These are phyloP conservation scores for Artemia franciscana DNA, from an alignment of 1,140 invertebrate species.

Conservation along the genomic window DNA sequence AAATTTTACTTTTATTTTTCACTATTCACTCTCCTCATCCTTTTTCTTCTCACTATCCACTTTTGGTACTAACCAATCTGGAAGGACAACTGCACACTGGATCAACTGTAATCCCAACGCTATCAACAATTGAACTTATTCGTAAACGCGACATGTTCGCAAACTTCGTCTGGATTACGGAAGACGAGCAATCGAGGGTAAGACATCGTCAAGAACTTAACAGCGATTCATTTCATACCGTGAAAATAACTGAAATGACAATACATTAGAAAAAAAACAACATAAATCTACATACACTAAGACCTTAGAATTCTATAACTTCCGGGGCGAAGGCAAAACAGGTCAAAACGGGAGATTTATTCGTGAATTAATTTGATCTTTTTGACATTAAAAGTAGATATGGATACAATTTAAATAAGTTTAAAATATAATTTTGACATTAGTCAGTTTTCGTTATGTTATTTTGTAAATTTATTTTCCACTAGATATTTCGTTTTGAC, in stretches of 20 bases:
- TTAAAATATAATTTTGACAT: too few species aligned
- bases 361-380: too few species aligned
- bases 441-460: too few species aligned
- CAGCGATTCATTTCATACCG: constrained; percentile 85
- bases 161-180: constrained; percentile 88
- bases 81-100: constrained; percentile 79
- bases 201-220: constrained; percentile 78
- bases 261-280: too few species aligned
- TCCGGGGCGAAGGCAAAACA: too few species aligned
- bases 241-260: constrained; percentile 63
- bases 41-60: constrained; percentile 10
- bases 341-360: too few species aligned
- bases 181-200: constrained; percentile 87
- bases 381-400: too few species aligned
- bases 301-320: too few species aligned
- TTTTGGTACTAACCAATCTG: constrained; percentile 29
- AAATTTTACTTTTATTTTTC: constrained; percentile 10
- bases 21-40: constrained; percentile 11
- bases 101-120: constrained; percentile 91
- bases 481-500: too few species aligned
- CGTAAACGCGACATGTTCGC: constrained; percentile 58
- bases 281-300: too few species aligned
- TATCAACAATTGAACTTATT: constrained; percentile 90
- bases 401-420: too few species aligned
- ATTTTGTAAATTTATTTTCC: too few species aligned